Evolutionary conservation across 2,113 vertebrate genomes (phyloP), one percentile per base, ranked within the genome.

Genomic region (Danionella cerebrum): DNA sequence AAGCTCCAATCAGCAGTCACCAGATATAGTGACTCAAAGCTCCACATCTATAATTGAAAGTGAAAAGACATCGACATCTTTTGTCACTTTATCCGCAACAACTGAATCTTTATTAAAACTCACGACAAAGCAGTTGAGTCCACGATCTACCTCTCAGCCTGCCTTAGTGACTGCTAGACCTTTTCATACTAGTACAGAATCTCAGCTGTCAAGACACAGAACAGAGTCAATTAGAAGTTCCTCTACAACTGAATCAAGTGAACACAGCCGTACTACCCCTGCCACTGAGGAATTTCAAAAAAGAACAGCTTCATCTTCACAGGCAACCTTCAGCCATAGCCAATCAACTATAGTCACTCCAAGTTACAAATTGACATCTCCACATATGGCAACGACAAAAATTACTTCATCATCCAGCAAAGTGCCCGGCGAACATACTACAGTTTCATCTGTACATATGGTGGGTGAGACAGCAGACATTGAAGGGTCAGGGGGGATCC

Each of bases 1-100:
- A 13, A 59, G 8, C 27, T 70, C 64, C 45, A 59, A 7, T 67
- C 62, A 74, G 50, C 52, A 71, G 27, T 65, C 44, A 24, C 3
- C 5, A 44, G 65, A 76, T 0, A 69, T 67, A 12, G 67, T 71
- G 2, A 64, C 16, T n/a, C 1, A 1, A 58, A 36, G 31, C 5
- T 44, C 55, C 75, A 39, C 55, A 54, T 10, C 72, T 50, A 27
- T 65, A 58, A 3, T 74, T 58, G 18, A 47, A 70, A n/a, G n/a
- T n/a, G n/a, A n/a, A n/a, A n/a, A n/a, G n/a, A n/a, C n/a, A n/a
- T n/a, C n/a, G 8, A 35, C 7, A 42, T 52, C 33, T n/a, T 10
- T 19, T 52, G 8, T 35, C 38, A 19, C 36, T 36, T 50, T n/a
- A n/a, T n/a, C n/a, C n/a, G n/a, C 45, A 51, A 5, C 9, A 6